A percentile compares a stretch with the other conserved stretches of the same genome.
Evolutionary conservation across 2,797 vertebrate genomes (phyloP).

Genomic region (Graptemys geographica): DNA sequence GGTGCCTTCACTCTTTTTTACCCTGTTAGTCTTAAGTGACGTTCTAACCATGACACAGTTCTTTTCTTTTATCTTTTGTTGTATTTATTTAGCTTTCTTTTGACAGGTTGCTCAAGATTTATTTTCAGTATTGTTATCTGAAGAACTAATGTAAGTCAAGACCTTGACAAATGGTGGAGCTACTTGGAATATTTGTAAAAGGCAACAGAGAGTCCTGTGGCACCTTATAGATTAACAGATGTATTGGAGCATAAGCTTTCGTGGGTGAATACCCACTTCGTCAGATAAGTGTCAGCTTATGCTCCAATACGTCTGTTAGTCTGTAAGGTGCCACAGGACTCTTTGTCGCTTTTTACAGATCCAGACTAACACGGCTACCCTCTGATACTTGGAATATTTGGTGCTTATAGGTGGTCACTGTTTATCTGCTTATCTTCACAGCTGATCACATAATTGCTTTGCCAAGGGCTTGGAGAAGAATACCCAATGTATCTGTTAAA

Average conservation of each 20-base stretch:
- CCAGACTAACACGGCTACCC: too few relatives aligned
- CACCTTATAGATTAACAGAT: too few relatives aligned
- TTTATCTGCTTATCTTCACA: slow-evolving; percentile 54
- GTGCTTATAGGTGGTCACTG: too few relatives aligned
- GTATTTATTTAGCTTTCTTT: slow-evolving; percentile 12
- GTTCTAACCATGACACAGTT: background rate
- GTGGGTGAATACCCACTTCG: too few relatives aligned
- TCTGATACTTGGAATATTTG: slow-evolving; percentile 39
- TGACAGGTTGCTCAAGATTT: slow-evolving; percentile 68
- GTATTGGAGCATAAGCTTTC: too few relatives aligned
- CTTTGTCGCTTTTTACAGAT: too few relatives aligned
- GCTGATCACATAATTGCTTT: slow-evolving; percentile 78
- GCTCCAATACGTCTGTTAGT: too few relatives aligned
- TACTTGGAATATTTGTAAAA: slow-evolving; percentile 40
- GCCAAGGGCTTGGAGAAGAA: slow-evolving; percentile 64
- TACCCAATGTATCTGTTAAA: slow-evolving; percentile 50
- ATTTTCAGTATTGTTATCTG: slow-evolving; percentile 78
- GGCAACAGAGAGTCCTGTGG: too few relatives aligned
- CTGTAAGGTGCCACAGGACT: too few relatives aligned
- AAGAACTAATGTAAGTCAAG: slow-evolving; percentile 81
- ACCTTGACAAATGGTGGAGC: slow-evolving; percentile 80
- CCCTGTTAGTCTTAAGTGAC: slow-evolving; percentile 36
- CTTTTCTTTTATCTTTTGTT: slow-evolving; percentile 28
- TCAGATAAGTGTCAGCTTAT: too few relatives aligned
- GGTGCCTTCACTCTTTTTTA: background rate